A percentile compares a stretch with the other conserved stretches of the same genome.
Conservation (phyloP, 2,113 vertebrate genomes). For the Pelecanus crispus region DNA sequence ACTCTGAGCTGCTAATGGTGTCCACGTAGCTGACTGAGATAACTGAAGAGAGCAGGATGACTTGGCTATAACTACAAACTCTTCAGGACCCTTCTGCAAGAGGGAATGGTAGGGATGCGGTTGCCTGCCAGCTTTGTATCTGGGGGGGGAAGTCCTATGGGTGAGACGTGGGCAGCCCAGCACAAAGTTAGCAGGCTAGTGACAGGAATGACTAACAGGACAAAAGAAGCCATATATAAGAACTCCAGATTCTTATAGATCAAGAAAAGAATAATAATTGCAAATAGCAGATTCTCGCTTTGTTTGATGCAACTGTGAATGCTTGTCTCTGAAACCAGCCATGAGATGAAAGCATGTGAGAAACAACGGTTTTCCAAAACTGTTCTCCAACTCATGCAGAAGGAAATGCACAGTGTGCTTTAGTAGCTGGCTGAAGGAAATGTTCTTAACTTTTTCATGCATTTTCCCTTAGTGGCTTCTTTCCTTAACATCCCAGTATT, state of each 20-base stretch:
- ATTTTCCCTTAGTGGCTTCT: conserved; percentile 40
- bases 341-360: not conserved
- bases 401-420: conserved; percentile 30
- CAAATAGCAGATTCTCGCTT: not conserved
- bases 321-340: conserved; percentile 16
- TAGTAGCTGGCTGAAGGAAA: conserved; percentile 52
- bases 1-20: not conserved
- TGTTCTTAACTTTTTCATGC: conserved; percentile 34
- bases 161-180: not conserved
- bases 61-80: not conserved
- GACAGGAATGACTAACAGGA: not conserved
- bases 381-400: not conserved
- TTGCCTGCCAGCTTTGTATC: not conserved
- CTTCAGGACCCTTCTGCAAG: not conserved
- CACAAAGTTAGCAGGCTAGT: not conserved
- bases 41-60: not conserved
- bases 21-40: not conserved
- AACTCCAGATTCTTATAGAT: not conserved
- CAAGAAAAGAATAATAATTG: not conserved
- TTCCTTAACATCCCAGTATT: conserved; percentile 30
- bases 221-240: not conserved
- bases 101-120: not conserved
- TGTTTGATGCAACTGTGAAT: conserved; percentile 16
- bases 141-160: not conserved
- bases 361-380: not conserved